Percentiles rank a stretch among this genome's conserved stretches.
Evolutionary conservation across 2,797 vertebrate genomes (phyloP).

Genomic region (Oryzias sinensis): DNA sequence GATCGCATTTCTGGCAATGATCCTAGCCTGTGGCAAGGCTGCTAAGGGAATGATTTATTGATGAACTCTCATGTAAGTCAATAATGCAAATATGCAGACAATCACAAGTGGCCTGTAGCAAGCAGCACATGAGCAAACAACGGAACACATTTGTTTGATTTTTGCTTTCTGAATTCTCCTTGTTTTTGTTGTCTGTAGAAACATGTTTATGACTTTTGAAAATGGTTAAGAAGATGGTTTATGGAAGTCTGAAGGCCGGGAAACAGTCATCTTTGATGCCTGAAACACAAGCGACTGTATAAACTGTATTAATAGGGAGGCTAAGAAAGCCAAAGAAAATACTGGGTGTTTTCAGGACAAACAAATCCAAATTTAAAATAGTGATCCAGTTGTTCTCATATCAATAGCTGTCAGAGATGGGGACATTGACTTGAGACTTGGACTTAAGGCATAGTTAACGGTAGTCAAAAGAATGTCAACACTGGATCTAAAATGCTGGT

Average conservation of each 20-base stretch:
- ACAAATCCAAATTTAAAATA: no score
- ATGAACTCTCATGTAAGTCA: slow-evolving; percentile 61
- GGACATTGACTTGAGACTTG: no score
- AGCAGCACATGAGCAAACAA: slow-evolving; percentile 32
- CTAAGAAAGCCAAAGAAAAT: no score
- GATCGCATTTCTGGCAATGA: slow-evolving; percentile 23
- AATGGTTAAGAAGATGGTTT: slow-evolving; percentile 35
- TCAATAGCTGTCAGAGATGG: no score
- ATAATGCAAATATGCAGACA: slow-evolving; percentile 59
- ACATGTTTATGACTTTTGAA: slow-evolving; percentile 37
- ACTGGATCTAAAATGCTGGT: no score
- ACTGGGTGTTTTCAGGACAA: no score
- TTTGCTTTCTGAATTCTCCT: slow-evolving; percentile 18
- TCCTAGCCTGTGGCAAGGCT: slow-evolving; percentile 38
- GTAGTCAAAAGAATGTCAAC: no score
- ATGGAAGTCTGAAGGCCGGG: slow-evolving; percentile 22
- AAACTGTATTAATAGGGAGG: no score
- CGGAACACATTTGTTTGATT: slow-evolving; percentile 28
- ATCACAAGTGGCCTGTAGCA: slow-evolving; percentile 36
- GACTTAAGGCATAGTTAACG: no score
- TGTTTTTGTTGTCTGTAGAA: slow-evolving; percentile 28
- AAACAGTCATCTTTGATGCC: slow-evolving; percentile 28
- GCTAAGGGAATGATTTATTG: slow-evolving; percentile 58
- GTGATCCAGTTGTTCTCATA: no score
- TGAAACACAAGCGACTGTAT: slow-evolving; percentile 4